Percentiles rank a stretch among this genome's conserved stretches.
Conservation (phyloP, 1,140 invertebrate species). For the Acyrthosiphon pisum region DNA sequence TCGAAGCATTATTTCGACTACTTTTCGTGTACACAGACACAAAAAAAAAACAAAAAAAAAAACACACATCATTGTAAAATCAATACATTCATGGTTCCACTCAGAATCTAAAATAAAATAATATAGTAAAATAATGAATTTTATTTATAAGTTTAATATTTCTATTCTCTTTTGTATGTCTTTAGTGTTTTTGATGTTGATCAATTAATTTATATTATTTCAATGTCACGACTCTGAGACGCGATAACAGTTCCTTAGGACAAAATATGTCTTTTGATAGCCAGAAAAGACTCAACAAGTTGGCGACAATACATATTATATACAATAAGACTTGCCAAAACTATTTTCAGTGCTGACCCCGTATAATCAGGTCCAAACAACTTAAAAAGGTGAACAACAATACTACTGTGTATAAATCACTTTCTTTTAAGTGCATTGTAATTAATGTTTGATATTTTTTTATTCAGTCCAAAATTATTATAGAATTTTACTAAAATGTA, state of each 20-base stretch:
- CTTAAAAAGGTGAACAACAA: constrained; percentile 43
- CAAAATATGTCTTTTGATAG: neutral
- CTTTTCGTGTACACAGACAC: no score
- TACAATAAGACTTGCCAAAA: constrained; percentile 43
- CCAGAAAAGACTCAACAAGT: neutral
- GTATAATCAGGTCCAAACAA: constrained; percentile 8
- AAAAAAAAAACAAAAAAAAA: no score
- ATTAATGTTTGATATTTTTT: no score
- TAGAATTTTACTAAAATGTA: no score
- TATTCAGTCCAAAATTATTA: neutral
- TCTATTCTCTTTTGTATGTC: no score
- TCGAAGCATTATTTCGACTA: no score
- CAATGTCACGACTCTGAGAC: neutral
- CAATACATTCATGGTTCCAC: no score
- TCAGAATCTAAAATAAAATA: no score
- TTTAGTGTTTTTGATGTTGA: neutral
- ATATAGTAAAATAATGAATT: neutral
- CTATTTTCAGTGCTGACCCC: constrained; percentile 52
- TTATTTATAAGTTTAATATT: neutral
- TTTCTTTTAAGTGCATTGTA: constrained; percentile 61
- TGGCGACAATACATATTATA: constrained; percentile 24
- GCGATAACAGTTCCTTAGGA: neutral
- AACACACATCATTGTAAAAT: no score
- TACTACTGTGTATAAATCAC: neutral
- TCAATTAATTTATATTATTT: constrained; percentile 2